Evolutionary conservation across 2,888 invertebrate species (phyloP).

Genomic region (Glomeris marginata): DNA sequence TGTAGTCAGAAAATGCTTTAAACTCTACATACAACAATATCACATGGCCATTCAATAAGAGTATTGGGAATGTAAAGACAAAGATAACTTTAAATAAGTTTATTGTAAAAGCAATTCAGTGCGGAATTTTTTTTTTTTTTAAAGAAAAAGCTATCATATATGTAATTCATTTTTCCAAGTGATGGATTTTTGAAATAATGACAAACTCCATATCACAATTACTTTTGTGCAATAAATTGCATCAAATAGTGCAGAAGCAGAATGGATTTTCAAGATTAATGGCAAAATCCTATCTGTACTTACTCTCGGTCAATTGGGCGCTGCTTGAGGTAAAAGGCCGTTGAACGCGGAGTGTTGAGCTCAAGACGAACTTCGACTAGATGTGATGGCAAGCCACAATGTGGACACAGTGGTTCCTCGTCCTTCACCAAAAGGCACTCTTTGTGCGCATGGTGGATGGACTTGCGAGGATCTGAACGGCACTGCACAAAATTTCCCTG

Average conservation of each 20-base stretch:
- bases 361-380: slow-evolving; percentile 43
- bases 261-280: background rate
- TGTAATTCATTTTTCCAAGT: too few species aligned
- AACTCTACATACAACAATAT: background rate
- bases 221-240: slow-evolving; percentile 5
- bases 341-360: slow-evolving; percentile 45
- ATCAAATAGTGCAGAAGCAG: slow-evolving; percentile 2
- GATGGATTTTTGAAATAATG: too few species aligned
- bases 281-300: slow-evolving; percentile 16
- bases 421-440: slow-evolving; percentile 47
- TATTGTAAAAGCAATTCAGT: too few species aligned
- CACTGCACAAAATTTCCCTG: slow-evolving; percentile 70
- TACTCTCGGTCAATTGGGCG: slow-evolving; percentile 28
- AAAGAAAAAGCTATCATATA: too few species aligned
- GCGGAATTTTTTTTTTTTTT: too few species aligned
- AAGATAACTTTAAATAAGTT: too few species aligned
- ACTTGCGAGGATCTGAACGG: slow-evolving; percentile 31
- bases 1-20: too few species aligned
- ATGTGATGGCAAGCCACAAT: slow-evolving; percentile 48
- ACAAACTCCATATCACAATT: background rate
- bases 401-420: slow-evolving; percentile 47
- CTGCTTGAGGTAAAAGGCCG: slow-evolving; percentile 46
- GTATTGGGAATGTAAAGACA: too few species aligned
- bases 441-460: slow-evolving; percentile 64
- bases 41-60: too few species aligned